These are phyloP conservation scores for Macaca mulatta DNA, from an alignment of 2,113 vertebrate species.

Conservation along the genomic window DNA sequence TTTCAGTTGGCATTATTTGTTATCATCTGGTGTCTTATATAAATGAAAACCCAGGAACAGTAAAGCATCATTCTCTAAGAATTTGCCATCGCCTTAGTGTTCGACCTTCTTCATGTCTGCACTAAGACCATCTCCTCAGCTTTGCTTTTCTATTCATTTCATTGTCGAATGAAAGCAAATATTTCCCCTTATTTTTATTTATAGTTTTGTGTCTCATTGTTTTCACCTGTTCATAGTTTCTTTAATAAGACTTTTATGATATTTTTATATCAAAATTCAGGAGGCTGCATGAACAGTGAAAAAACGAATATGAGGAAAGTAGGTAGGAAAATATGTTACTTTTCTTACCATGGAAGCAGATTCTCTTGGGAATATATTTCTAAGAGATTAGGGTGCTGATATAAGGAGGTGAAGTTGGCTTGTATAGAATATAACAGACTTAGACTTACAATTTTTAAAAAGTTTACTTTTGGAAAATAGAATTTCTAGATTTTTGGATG, in stretches of 20 bases:
- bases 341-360: neutral
- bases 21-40: rapidly evolving
- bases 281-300: neutral
- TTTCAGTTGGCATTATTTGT: too few species aligned
- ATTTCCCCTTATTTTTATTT: neutral
- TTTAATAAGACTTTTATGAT: neutral
- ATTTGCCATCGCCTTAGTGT: rapidly evolving
- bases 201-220: neutral
- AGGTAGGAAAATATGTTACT: neutral
- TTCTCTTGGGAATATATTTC: neutral
- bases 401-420: too few species aligned
- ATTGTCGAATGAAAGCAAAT: neutral
- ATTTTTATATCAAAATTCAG: neutral
- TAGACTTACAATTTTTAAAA: neutral
- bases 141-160: neutral
- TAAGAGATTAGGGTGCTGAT: neutral
- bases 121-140: rapidly evolving
- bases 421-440: neutral
- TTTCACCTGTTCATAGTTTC: neutral
- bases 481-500: neutral
- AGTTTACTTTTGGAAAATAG: neutral
- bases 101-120: rapidly evolving
- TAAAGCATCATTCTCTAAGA: rapidly evolving
- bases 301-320: neutral
- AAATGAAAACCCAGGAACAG: rapidly evolving